These are phyloP conservation scores for Aulostomus chinensis DNA, from an alignment of 2,797 vertebrate genomes.

Conservation along the genomic window DNA sequence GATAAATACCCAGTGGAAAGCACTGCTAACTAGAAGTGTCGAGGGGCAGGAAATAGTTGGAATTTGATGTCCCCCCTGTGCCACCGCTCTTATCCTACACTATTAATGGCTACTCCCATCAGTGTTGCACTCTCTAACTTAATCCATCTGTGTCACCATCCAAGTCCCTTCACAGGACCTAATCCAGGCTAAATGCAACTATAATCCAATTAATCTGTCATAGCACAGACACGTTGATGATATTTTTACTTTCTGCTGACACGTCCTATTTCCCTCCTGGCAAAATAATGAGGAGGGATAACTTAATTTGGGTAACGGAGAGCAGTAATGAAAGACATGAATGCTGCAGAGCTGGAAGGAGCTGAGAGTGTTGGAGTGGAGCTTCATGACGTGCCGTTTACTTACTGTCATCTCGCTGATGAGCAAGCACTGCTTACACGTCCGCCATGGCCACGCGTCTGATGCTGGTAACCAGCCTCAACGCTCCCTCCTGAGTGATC, in stretches of 20 bases:
- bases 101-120: conserved; percentile 58
- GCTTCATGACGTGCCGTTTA: too few species aligned
- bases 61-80: conserved; percentile 42
- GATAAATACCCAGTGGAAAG: conserved; percentile 22
- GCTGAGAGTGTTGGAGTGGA: too few species aligned
- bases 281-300: conserved; percentile 66
- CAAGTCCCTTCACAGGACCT: conserved; percentile 59
- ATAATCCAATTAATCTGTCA: conserved; percentile 78
- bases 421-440: conserved; percentile 8
- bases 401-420: conserved; percentile 5
- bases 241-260: conserved; percentile 73
- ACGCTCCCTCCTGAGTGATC: too few species aligned
- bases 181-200: conserved; percentile 69
- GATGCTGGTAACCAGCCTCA: too few species aligned
- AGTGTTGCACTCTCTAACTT: conserved; percentile 55
- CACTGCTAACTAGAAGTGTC: conserved; percentile 17
- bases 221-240: conserved; percentile 47
- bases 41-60: conserved; percentile 27
- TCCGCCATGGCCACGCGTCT: conserved; percentile 11
- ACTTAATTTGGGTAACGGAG: conserved; percentile 59
- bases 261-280: conserved; percentile 58
- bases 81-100: conserved; percentile 35
- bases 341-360: conserved; percentile 24
- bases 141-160: conserved; percentile 72
- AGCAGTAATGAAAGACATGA: conserved; percentile 64